Base-by-base conservation (phyloP, 2,113 vertebrate species). In the Paedocypris sp. region DNA sequence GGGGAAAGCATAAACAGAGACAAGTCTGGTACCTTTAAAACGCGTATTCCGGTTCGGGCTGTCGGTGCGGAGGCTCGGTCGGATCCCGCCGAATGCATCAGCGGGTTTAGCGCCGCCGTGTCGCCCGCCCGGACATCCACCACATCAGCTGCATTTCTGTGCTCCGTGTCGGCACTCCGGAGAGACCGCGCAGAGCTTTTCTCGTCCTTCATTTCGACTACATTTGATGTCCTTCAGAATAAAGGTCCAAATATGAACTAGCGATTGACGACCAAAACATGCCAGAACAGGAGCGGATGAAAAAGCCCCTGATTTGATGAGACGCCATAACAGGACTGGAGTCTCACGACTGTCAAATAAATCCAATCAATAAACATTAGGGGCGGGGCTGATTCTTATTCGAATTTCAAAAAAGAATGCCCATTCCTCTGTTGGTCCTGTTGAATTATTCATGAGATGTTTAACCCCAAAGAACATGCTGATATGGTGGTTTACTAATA, bases 41-140 rank as follows among this genome's bases (percentile, higher is more conserved):
- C 86, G 42, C 86, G 82, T 66, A 88, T 87, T 57, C 84, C 86
- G 4, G 83, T 77, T 22, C 73, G 80, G 72, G 70, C 65, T 64
- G 76, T 77, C 0, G 74, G 67, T 69, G 74, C 78, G 43, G 53
- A 66, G 78, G 72, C 58, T 65, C 46, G 79, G 26, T 68, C 73
- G 45, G 75, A 77, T 61, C 75, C 80, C 66, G 76, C 73, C 58
- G 57, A 78, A 50, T 56, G 69, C 38, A 79, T 56, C 77, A 61
- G 79, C 64, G 78, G 70, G 75, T 76, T 79, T 67, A 78, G 80
- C 78, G 78, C 76, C 68, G 75, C 75, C 74, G 78, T 78, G 20
- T 78, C 73, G 78, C 77, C 72, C 81, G 75, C 69, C 66, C 79
- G 81, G 77, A 62, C 76, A 53, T 76, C 78, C 71, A 71, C 81